phyloP scores from a whole-genome alignment of 2,888 invertebrate genomes.

The Rotaria sp. region DNA sequence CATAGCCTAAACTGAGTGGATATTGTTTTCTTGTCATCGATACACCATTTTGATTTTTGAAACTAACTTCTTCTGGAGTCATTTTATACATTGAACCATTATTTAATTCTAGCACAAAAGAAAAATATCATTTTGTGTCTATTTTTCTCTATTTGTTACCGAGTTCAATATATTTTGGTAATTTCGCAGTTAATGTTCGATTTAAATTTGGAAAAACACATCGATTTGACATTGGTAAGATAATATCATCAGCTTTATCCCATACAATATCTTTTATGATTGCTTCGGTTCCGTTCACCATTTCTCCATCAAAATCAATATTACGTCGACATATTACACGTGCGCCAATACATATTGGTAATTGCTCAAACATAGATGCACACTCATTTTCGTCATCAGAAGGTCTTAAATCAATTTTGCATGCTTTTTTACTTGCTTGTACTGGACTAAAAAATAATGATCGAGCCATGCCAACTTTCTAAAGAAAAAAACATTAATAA shows the following conservation, averaged over 20 bases:
- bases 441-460: neutral
- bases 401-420: neutral
- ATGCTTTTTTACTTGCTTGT: neutral
- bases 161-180: neutral
- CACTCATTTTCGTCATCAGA: neutral
- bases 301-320: neutral
- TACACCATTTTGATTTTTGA: neutral
- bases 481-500: neutral
- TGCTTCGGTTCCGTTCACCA: neutral
- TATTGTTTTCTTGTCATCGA: neutral
- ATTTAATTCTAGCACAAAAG: neutral
- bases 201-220: neutral
- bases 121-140: neutral
- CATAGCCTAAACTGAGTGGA: neutral
- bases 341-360: neutral
- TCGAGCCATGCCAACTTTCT: neutral
- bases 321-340: neutral
- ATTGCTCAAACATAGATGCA: neutral
- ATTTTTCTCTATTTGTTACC: neutral
- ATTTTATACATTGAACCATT: neutral
- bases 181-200: neutral
- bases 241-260: neutral
- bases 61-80: neutral
- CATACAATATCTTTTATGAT: neutral
- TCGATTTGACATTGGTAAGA: neutral